phyloP scores from a whole-genome alignment of 2,797 vertebrate species.

The Hemibagrus guttatus region DNA sequence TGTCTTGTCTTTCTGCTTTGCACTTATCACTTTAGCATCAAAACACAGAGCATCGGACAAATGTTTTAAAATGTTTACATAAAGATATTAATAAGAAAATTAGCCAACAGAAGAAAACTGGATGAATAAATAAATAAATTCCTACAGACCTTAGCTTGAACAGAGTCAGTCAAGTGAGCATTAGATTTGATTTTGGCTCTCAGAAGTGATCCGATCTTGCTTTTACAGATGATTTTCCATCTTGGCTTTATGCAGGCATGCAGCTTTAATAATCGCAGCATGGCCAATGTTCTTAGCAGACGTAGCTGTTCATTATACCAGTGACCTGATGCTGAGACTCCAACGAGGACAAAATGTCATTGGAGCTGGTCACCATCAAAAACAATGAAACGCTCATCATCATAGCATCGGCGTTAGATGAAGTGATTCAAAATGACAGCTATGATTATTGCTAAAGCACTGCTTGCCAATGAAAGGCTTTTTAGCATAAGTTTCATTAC shows the following conservation, averaged over 20 bases:
- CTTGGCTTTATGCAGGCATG: background rate
- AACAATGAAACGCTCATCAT: background rate
- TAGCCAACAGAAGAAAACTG: background rate
- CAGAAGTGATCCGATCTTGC: background rate
- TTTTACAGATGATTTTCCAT: background rate
- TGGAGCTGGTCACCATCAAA: slow-evolving; percentile 8
- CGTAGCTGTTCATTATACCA: background rate
- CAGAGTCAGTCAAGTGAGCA: background rate
- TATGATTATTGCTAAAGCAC: background rate
- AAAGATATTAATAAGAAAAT: background rate
- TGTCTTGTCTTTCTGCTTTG: background rate
- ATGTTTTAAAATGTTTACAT: background rate
- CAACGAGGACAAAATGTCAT: slow-evolving; percentile 3
- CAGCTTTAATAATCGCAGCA: background rate
- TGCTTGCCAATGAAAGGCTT: background rate
- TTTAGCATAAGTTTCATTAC: too few species aligned
- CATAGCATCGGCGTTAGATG: background rate
- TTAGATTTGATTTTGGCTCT: background rate
- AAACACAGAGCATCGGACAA: background rate
- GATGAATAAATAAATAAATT: background rate
- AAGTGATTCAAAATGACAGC: background rate
- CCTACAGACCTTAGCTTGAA: background rate
- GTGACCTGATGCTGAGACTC: background rate
- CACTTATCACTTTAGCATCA: background rate
- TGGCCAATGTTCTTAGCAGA: slow-evolving; percentile 1